phyloP scores from a whole-genome alignment of 2,113 vertebrate species.

The Cyphomyrus discorhynchus region DNA sequence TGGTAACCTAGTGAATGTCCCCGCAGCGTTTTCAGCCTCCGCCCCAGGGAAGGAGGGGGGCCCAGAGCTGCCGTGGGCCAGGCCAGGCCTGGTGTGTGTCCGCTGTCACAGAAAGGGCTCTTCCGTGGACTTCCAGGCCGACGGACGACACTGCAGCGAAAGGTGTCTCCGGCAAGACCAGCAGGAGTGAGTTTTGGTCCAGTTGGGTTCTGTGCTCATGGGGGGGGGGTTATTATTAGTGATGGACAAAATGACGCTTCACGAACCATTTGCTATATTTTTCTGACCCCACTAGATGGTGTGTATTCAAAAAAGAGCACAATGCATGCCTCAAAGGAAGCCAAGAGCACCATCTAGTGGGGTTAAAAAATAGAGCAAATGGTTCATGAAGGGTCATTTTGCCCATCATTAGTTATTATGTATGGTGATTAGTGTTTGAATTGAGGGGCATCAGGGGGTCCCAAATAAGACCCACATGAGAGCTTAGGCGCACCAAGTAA shows the following conservation, averaged over 20 bases:
- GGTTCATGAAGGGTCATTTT: neutral
- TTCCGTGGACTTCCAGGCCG: constrained; percentile 63
- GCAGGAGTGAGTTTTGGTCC: constrained; percentile 63
- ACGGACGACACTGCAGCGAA: constrained; percentile 70
- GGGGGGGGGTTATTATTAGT: neutral
- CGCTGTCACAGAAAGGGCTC: constrained; percentile 68
- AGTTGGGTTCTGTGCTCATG: neutral
- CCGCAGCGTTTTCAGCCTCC: constrained; percentile 14
- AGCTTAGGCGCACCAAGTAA: neutral
- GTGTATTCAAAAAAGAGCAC: neutral
- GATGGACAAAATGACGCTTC: neutral
- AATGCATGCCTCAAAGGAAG: neutral
- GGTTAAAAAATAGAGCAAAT: neutral
- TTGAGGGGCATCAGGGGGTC: neutral
- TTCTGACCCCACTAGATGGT: neutral
- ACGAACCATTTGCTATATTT: neutral
- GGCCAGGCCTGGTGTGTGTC: constrained; percentile 67
- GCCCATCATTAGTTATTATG: neutral
- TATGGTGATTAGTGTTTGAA: neutral
- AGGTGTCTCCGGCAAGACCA: constrained; percentile 66
- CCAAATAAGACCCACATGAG: neutral
- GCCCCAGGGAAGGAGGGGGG: constrained; percentile 29
- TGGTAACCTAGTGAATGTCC: neutral
- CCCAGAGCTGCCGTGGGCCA: constrained; percentile 48
- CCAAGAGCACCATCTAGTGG: neutral